A percentile compares a stretch with the other conserved stretches of the same genome.
These are phyloP conservation scores for Cotesia typhae DNA, from an alignment of 1,140 invertebrate species.

Conservation along the genomic window DNA sequence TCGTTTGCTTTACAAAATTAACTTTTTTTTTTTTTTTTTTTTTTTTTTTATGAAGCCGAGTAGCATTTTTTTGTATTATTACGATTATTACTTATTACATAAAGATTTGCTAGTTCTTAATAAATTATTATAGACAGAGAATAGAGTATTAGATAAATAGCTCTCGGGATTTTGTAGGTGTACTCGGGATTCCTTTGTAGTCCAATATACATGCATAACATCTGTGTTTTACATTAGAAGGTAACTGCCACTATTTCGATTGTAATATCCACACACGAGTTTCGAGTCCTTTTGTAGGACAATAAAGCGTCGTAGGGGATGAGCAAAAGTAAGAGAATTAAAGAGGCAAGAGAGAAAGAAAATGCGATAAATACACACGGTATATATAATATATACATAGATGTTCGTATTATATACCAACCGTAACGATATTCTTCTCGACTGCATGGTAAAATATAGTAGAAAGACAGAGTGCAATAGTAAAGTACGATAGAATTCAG, in stretches of 20 bases:
- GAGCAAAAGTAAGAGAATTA: no score
- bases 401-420: slow-evolving; percentile 2
- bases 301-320: background rate
- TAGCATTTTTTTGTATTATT: background rate
- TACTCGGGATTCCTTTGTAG: slow-evolving; percentile 10
- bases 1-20: no score
- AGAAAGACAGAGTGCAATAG: no score
- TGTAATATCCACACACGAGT: slow-evolving; percentile 9
- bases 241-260: slow-evolving; percentile 32
- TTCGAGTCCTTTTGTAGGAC: slow-evolving; percentile 17
- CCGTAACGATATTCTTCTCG: background rate
- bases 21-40: no score
- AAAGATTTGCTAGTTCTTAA: background rate
- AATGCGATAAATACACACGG: no score
- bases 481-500: no score
- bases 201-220: background rate
- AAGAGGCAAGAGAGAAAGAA: no score
- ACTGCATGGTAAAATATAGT: no score
- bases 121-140: slow-evolving; percentile 11
- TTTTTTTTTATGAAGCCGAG: no score
- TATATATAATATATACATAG: no score
- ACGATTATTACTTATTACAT: background rate
- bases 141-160: slow-evolving; percentile 25
- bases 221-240: slow-evolving; percentile 16
- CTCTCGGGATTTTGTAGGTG: slow-evolving; percentile 11